These are phyloP conservation scores for Alouatta palliata DNA, from an alignment of 2,113 vertebrate genomes.

Conservation along the genomic window DNA sequence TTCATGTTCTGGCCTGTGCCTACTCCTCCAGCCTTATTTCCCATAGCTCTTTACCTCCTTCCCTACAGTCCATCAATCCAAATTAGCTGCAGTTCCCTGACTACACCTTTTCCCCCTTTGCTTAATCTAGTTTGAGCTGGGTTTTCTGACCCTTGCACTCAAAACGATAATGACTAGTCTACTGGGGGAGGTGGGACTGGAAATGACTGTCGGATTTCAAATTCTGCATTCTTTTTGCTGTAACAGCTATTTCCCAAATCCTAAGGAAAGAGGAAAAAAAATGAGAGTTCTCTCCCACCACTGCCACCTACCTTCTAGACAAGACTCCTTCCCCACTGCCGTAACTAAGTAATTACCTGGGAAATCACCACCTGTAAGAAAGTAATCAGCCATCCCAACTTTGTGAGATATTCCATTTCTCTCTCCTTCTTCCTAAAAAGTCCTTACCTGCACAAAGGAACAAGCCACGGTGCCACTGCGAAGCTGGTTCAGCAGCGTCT, in stretches of 20 bases:
- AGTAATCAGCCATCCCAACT: background rate
- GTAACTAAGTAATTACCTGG: background rate
- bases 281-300: background rate
- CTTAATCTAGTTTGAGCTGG: background rate
- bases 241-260: background rate
- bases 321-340: background rate
- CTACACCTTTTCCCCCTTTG: background rate
- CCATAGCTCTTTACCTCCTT: background rate
- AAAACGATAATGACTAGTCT: conserved; percentile 21
- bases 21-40: background rate
- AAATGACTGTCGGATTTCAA: background rate
- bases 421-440: background rate
- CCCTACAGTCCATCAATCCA: background rate
- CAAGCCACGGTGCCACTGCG: conserved; percentile 96
- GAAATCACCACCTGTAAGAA: background rate
- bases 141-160: conserved; percentile 27
- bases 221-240: background rate
- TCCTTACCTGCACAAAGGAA: conserved; percentile 96
- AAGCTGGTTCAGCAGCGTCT: conserved; percentile 96
- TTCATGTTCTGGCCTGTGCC: background rate
- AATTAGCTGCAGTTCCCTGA: background rate
- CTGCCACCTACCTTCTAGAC: background rate
- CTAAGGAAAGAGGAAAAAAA: conserved; percentile 11
- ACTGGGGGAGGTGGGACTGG: background rate
- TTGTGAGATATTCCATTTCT: background rate